Evolutionary conservation across 2,888 invertebrate genomes (phyloP).

Genomic region (Stenurella melanura): DNA sequence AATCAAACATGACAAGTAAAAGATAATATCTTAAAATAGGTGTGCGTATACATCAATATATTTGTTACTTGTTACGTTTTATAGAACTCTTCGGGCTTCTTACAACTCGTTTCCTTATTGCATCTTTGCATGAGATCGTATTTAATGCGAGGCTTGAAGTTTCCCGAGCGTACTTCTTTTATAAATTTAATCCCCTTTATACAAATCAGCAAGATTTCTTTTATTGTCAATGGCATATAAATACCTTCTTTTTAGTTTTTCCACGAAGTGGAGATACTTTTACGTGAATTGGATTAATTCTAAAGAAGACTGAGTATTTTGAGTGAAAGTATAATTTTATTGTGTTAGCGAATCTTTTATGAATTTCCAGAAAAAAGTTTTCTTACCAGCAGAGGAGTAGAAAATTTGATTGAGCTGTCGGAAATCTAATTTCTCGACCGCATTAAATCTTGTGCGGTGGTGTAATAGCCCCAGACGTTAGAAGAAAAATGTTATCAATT

Average conservation of each 20-base stretch:
- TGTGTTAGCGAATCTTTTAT: neutral
- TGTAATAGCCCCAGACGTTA: too few species aligned
- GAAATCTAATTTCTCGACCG: too few species aligned
- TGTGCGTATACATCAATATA: conserved; percentile 8
- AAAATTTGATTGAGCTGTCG: too few species aligned
- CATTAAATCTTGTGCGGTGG: too few species aligned
- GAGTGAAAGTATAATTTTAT: neutral
- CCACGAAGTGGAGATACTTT: neutral
- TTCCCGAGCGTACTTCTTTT: neutral
- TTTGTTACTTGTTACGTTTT: neutral
- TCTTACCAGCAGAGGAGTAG: too few species aligned
- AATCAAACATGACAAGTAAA: conserved; percentile 16
- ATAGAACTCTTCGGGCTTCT: neutral
- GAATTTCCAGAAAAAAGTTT: neutral
- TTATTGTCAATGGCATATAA: neutral
- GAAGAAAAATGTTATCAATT: too few species aligned
- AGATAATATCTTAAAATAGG: conserved; percentile 10
- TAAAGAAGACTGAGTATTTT: neutral
- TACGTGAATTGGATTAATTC: neutral
- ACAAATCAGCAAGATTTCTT: neutral
- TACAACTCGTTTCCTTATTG: neutral
- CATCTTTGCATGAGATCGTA: neutral
- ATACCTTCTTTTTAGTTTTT: neutral
- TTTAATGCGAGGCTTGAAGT: neutral
- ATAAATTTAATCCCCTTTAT: neutral